Conservation (phyloP, 2,113 vertebrate genomes). For the Cheilinus undulatus region DNA sequence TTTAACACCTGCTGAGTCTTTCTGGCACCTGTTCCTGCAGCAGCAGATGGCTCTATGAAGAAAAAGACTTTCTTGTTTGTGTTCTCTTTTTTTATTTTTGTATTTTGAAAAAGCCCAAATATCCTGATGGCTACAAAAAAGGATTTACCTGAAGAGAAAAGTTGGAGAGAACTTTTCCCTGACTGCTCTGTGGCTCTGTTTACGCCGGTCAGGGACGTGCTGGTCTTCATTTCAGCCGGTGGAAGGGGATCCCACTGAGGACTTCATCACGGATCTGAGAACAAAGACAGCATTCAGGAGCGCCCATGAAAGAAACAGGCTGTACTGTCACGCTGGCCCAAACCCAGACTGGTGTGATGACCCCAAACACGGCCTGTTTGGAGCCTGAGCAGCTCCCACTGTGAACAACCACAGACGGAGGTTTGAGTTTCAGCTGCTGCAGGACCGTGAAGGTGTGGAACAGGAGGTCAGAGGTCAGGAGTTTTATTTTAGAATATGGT, state of each 20-base stretch:
- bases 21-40: no score
- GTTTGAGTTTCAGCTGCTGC: constrained; percentile 31
- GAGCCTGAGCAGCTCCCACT: constrained; percentile 24
- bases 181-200: background rate
- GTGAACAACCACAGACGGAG: constrained; percentile 15
- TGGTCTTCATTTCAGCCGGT: constrained; percentile 4
- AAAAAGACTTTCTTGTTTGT: no score
- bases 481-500: background rate
- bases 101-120: constrained; percentile 12
- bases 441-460: background rate
- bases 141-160: background rate
- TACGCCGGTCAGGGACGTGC: background rate
- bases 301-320: background rate
- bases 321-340: constrained; percentile 32
- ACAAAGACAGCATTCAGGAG: constrained; percentile 62
- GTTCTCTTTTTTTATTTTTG: no score
- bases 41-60: no score
- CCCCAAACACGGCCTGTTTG: constrained; percentile 54
- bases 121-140: background rate
- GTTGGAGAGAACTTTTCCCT: background rate
- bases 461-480: background rate
- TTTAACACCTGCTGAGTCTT: no score
- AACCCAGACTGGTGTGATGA: constrained; percentile 51
- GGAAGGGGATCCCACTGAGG: constrained; percentile 21
- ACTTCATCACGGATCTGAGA: constrained; percentile 35